Evolutionary conservation across 1,140 invertebrate species (phyloP), one percentile per base, ranked within the genome.

Genomic region (Teleopsis dalmanni): DNA sequence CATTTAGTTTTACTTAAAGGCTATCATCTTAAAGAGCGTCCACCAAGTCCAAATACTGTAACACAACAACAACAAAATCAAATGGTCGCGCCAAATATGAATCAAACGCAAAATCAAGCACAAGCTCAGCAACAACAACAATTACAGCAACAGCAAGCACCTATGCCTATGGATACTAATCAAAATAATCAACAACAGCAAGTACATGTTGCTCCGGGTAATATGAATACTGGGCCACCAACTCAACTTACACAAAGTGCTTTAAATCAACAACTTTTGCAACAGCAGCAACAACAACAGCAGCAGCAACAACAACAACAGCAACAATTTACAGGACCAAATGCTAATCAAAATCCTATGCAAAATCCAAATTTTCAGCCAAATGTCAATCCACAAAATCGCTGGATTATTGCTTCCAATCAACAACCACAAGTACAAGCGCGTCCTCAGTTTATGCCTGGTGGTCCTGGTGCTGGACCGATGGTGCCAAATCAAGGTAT

Each of bases 1-100:
- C 88, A 93, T 73, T 73, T 94, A 44, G 85, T 93, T 7, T 72
- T 93, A 8, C 69, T 93, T 0, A 85, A 82, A 68, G 85, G 84
- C 16, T 88, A 78, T 57, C 79, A 77, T 58, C 70, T 89, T n/a
- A 88, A 89, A 61, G 88, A 91, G 62, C 73, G 86, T 29, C 84
- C 87, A 1, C 76, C 87, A 0, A 89, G 85, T 68, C 87, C 87
- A 3, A 69, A 65, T 22, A 61, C 58, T 50, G 38, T 37, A n/a
- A n/a, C 13, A 10, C 22, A 21, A 5, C 62, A 60, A 50, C 54
- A 59, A 49, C 38, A 47, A 48, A 40, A 56, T 52, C 50, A 65
- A 47, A 62, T 65, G 53, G 54, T 52, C 6, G 64, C 54, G 2
- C 47, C 62, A 1, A 35, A 36, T 8, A 22, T 25, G 2, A 14